Evolutionary conservation across 2,888 invertebrate genomes (phyloP).

Genomic region (Cybosia mesomella): DNA sequence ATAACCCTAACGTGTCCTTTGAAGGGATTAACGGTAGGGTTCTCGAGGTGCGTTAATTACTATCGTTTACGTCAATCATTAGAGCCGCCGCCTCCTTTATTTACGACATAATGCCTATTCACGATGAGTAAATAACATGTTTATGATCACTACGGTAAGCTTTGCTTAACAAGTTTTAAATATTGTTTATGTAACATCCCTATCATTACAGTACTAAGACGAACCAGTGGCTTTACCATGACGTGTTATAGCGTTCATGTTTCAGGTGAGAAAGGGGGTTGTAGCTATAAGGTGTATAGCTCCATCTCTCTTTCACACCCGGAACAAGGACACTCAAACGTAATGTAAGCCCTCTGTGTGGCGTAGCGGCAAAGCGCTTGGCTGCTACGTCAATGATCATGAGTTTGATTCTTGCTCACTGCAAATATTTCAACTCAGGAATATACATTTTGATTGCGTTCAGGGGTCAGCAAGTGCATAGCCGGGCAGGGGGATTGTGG

Average conservation of each 20-base stretch:
- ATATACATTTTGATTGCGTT: too few relatives aligned
- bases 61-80: constrained; percentile 63
- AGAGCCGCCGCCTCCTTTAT: constrained; percentile 61
- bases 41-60: constrained; percentile 69
- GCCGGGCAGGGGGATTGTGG: too few relatives aligned
- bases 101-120: constrained; percentile 59
- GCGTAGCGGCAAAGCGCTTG: too few relatives aligned
- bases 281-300: too few relatives aligned
- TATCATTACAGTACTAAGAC: background rate
- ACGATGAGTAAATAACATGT: constrained; percentile 54
- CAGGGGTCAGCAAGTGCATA: too few relatives aligned
- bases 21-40: constrained; percentile 64
- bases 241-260: background rate
- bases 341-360: too few relatives aligned
- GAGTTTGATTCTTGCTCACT: too few relatives aligned
- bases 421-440: too few relatives aligned
- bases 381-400: background rate
- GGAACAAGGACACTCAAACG: too few relatives aligned
- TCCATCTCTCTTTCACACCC: too few relatives aligned
- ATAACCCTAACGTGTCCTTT: constrained; percentile 59
- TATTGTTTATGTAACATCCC: constrained; percentile 9
- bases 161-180: constrained; percentile 10
- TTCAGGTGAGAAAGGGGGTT: too few relatives aligned
- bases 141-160: constrained; percentile 31
- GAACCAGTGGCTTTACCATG: background rate